Conservation (phyloP, 2,888 invertebrate genomes). For the Selenia dentaria region DNA sequence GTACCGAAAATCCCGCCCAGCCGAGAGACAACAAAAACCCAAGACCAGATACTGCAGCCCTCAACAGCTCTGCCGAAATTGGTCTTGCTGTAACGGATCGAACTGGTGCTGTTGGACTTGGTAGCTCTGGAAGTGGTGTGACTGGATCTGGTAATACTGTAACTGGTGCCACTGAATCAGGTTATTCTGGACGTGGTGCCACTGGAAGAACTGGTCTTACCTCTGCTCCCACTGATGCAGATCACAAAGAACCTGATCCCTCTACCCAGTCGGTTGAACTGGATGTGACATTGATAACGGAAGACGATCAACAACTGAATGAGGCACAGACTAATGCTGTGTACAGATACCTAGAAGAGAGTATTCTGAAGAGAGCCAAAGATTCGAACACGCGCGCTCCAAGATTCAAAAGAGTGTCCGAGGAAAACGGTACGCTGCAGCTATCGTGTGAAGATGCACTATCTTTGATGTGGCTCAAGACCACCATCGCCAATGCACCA, state of each 20-base stretch:
- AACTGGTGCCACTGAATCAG: no score
- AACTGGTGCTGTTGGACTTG: no score
- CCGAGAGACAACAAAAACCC: no score
- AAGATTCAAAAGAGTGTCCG: not conserved
- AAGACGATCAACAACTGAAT: not conserved
- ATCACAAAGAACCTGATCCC: not conserved
- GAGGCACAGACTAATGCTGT: not conserved
- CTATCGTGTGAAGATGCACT: not conserved
- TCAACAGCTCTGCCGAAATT: no score
- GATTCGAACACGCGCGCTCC: not conserved
- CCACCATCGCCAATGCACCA: not conserved
- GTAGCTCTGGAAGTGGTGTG: no score
- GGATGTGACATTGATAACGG: not conserved
- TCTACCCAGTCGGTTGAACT: not conserved
- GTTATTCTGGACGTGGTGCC: no score
- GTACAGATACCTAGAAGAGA: not conserved
- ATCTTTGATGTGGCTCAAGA: not conserved
- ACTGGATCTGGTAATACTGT: no score
- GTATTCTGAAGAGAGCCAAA: not conserved
- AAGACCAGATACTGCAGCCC: no score
- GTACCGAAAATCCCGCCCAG: no score
- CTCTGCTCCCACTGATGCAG: not conserved
- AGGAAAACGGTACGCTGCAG: not conserved
- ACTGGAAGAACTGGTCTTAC: no score
- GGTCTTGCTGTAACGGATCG: no score